Conservation (phyloP, 2,888 invertebrate species). For the Hofmannophila pseudospretella region DNA sequence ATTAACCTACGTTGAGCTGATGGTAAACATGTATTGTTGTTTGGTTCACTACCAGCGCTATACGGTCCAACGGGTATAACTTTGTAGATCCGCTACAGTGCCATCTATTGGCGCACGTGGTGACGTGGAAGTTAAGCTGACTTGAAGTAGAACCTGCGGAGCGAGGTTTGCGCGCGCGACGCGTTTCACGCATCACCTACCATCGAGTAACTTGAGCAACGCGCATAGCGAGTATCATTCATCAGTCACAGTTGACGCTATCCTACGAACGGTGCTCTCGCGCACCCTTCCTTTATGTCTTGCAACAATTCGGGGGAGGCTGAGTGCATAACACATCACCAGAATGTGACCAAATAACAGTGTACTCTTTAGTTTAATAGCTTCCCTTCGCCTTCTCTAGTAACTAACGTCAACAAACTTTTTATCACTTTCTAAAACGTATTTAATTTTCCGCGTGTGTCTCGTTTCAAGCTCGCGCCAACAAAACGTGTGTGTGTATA, state of each 20-base stretch:
- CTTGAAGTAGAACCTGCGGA: constrained; percentile 20
- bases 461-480: constrained; percentile 60
- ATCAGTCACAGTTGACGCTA: constrained; percentile 54
- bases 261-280: constrained; percentile 48
- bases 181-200: constrained; percentile 37
- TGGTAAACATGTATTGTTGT: no score
- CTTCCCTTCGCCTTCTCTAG: constrained; percentile 57
- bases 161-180: constrained; percentile 21
- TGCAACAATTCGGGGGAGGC: constrained; percentile 47
- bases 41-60: no score
- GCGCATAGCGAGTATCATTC: constrained; percentile 36
- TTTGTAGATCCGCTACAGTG: no score
- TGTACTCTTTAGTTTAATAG: constrained; percentile 47
- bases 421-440: constrained; percentile 72
- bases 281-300: constrained; percentile 44
- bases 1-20: no score
- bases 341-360: constrained; percentile 68
- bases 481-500: constrained; percentile 70
- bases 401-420: constrained; percentile 55
- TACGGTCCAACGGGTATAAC: no score
- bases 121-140: constrained; percentile 12
- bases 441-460: constrained; percentile 73
- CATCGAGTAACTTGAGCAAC: constrained; percentile 43
- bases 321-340: constrained; percentile 56
- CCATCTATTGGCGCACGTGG: constrained; percentile 28